Percentiles rank a stretch among this genome's conserved stretches.
phyloP scores from a whole-genome alignment of 2,888 invertebrate species.

The Elysia crispata region DNA sequence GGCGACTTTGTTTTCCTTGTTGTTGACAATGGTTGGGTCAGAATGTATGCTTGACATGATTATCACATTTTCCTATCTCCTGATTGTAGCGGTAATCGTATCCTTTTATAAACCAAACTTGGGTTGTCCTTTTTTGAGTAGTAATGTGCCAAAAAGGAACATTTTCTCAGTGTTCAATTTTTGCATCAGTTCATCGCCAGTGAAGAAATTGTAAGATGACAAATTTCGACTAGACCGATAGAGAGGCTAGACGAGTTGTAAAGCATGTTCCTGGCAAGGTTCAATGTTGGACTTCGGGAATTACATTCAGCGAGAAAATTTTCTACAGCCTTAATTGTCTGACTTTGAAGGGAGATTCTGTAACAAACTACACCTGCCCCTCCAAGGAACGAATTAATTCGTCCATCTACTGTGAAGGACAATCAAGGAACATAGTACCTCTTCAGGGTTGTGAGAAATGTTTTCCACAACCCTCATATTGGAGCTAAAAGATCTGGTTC shows the following conservation, averaged over 20 bases:
- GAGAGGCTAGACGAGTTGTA: neutral
- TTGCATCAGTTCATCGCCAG: conserved; percentile 3
- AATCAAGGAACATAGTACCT: no score
- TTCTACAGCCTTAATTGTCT: no score
- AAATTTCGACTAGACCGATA: neutral
- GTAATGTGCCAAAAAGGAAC: conserved; percentile 10
- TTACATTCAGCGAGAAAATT: no score
- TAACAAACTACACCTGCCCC: no score
- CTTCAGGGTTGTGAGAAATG: no score
- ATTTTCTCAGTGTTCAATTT: conserved; percentile 24
- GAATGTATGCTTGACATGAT: conserved; percentile 32
- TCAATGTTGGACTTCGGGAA: no score
- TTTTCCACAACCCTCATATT: no score
- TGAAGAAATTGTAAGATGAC: neutral
- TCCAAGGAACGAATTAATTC: no score
- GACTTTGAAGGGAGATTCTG: no score
- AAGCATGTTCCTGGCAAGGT: neutral
- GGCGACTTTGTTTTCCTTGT: conserved; percentile 37
- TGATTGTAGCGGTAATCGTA: neutral
- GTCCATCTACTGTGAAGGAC: no score
- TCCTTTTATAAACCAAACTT: neutral
- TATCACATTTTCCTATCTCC: neutral
- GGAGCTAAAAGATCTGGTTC: no score
- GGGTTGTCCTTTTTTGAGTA: neutral
- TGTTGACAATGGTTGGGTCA: conserved; percentile 11